Base-by-base conservation (phyloP, 2,113 vertebrate genomes). In the Brachypteracias leptosomus region DNA sequence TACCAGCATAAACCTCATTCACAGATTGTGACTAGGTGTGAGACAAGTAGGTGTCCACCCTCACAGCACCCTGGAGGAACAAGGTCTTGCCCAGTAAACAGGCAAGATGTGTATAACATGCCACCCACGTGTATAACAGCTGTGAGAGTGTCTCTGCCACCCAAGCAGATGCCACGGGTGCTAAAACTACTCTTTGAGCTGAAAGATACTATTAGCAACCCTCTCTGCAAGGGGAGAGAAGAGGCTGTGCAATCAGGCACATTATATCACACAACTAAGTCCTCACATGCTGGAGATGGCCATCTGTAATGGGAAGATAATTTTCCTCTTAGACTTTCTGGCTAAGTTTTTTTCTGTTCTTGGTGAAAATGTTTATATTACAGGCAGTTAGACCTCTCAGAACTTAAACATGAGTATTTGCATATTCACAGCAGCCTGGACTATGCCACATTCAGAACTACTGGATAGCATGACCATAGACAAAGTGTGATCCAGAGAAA, bases 401-500 rank as follows among this genome's bases (percentile, higher is more conserved):
- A 63, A 74, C 25, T 77, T 55, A 81, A 59, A 47, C 12, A 72
- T 16, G 76, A 71, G 1, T 65, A 61, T 61, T 57, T 83, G 36
- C 51, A 73, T 25, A 76, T 40, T 86, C 55, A 35, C 18, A 61
- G 54, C n/a, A 68, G 31, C 22, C 38, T 36, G 31, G 8, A 10
- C 16, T 49, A 70, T 19, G 35, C 38, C 81, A 42, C 10, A 5
- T 31, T 28, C 36, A 65, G 44, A 89, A 51, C 52, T 63, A 24
- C 35, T 35, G 24, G 18, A 47, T 5, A 81, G 6, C 0, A 3
- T 7, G 38, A 51, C 15, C 19, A 19, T 0, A 74, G 20, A 33
- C 47, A 61, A 85, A 52, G 19, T 12, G 14, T 0, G 0, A 68
- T 51, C 13, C 3, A 0, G 25, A 88, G 38, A 93, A 90, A 73